A percentile compares a stretch with the other conserved stretches of the same genome.
Evolutionary conservation across 2,113 vertebrate genomes (phyloP).

Genomic region (Podilymbus podiceps): DNA sequence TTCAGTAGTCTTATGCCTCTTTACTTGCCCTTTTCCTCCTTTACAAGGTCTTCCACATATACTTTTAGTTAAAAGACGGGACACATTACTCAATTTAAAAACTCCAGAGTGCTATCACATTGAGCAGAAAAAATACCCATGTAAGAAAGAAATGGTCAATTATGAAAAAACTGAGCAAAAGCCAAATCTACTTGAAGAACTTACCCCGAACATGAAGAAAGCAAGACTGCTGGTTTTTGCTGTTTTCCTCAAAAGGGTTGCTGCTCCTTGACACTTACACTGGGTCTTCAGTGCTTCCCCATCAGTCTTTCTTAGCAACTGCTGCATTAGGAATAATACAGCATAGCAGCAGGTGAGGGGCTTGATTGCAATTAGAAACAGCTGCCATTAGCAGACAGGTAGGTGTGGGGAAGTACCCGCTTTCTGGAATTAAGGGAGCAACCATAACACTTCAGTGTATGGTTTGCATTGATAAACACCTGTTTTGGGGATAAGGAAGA

Average conservation of each 20-base stretch:
- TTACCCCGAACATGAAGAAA: background rate
- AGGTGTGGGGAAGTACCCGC: background rate
- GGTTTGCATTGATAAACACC: background rate
- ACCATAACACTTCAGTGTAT: background rate
- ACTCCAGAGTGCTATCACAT: background rate
- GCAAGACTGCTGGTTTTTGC: rapidly evolving
- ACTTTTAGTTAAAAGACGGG: background rate
- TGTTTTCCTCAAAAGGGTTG: background rate
- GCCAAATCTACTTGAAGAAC: background rate
- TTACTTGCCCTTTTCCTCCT: background rate
- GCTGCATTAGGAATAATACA: background rate
- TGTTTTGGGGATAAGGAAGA: background rate
- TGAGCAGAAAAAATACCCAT: background rate
- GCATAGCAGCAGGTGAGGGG: background rate
- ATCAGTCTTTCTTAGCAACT: background rate
- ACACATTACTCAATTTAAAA: background rate
- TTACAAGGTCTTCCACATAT: background rate
- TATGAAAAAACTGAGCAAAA: background rate
- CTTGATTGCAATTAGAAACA: background rate
- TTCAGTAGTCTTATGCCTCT: background rate
- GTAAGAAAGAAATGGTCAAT: background rate
- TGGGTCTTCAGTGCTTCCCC: background rate
- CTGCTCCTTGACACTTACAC: background rate
- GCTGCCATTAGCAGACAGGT: background rate
- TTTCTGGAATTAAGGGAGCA: background rate